Conservation (phyloP, 2,797 vertebrate species). For the Sebastes vulpes region DNA sequence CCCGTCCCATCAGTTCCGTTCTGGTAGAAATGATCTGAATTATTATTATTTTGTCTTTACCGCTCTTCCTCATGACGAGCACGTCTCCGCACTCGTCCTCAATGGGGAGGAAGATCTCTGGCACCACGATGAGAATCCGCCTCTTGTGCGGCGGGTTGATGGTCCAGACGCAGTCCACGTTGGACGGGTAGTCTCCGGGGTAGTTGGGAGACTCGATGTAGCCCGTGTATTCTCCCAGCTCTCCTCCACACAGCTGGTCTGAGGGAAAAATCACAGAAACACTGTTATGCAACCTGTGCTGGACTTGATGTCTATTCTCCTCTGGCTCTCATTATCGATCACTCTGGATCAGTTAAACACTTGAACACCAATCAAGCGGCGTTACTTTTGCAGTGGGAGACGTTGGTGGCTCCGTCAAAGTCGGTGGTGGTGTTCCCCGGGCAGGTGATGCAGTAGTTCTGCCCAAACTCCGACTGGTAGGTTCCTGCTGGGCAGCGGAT, state of each 20-base stretch:
- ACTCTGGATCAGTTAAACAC: background rate
- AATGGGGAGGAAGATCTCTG: slow-evolving; percentile 97
- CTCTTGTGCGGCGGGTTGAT: slow-evolving; percentile 96
- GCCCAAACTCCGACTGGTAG: slow-evolving; percentile 96
- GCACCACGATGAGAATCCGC: slow-evolving; percentile 96
- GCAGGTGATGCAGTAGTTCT: slow-evolving; percentile 96
- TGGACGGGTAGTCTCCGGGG: slow-evolving; percentile 96
- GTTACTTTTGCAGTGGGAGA: slow-evolving; percentile 97
- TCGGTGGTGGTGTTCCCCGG: slow-evolving; percentile 97
- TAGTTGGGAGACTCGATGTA: slow-evolving; percentile 99
- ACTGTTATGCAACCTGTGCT: too few relatives aligned
- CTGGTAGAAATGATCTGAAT: background rate
- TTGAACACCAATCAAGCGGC: background rate
- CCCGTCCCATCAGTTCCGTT: background rate
- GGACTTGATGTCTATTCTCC: background rate
- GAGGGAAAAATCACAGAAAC: slow-evolving; percentile 11
- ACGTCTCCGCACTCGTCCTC: slow-evolving; percentile 98
- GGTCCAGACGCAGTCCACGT: slow-evolving; percentile 96
- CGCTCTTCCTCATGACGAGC: slow-evolving; percentile 97
- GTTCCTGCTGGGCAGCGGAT: slow-evolving; percentile 92
- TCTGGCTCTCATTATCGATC: background rate
- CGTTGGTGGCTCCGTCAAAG: slow-evolving; percentile 96
- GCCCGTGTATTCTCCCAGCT: slow-evolving; percentile 95
- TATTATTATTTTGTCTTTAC: slow-evolving; percentile 72
- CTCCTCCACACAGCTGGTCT: slow-evolving; percentile 96